Conservation (phyloP, 2,797 vertebrate genomes). For the Fringilla coelebs region DNA sequence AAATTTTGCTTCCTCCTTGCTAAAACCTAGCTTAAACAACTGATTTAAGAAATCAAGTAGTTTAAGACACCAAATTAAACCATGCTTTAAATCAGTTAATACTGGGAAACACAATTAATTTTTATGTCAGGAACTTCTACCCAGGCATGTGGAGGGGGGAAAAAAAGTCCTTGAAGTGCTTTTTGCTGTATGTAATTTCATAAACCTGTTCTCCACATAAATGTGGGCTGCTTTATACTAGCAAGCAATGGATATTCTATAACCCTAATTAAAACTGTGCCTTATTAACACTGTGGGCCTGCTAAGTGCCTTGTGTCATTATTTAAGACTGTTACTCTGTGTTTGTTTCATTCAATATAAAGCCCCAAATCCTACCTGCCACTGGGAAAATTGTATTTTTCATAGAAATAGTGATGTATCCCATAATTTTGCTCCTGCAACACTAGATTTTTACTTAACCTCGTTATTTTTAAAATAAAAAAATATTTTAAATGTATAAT, state of each 20-base stretch:
- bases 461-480: background rate
- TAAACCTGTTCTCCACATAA: background rate
- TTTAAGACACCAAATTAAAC: background rate
- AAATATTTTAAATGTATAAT: background rate
- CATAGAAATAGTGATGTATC: background rate
- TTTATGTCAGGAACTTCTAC: background rate
- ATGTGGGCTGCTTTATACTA: background rate
- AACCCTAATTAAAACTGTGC: background rate
- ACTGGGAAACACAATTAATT: background rate
- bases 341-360: background rate
- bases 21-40: background rate
- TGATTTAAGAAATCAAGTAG: background rate
- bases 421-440: background rate
- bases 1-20: background rate
- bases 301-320: background rate
- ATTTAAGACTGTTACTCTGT: background rate
- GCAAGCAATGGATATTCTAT: background rate
- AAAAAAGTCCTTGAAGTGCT: background rate
- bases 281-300: background rate
- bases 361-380: background rate
- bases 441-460: background rate
- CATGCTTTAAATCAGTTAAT: background rate
- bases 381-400: background rate
- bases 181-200: background rate
- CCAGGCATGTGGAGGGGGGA: accelerated